Conservation (phyloP, 2,113 vertebrate genomes). For the Xiphophorus couchianus region DNA sequence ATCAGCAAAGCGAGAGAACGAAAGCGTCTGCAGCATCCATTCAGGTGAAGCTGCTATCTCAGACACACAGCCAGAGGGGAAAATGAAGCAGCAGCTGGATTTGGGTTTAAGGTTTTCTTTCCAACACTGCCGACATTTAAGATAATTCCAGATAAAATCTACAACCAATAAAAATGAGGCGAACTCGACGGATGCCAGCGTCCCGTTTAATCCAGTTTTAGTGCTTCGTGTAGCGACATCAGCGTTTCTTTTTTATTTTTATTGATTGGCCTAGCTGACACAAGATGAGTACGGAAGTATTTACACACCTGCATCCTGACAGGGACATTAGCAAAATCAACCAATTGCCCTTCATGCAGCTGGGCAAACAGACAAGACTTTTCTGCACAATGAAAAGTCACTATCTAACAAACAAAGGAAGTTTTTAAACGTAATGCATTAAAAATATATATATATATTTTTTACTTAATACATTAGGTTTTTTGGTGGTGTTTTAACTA, state of each 20-base stretch:
- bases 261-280: not conserved
- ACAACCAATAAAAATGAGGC: not conserved
- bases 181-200: not conserved
- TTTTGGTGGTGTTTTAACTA: no score
- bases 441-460: no score
- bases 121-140: not conserved
- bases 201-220: not conserved
- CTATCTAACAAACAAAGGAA: no score
- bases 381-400: no score
- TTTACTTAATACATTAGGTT: no score
- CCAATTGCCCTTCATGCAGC: no score
- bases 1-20: not conserved
- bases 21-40: not conserved
- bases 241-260: not conserved
- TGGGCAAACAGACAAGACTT: no score
- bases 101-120: not conserved
- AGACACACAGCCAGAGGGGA: not conserved
- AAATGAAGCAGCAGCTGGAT: not conserved
- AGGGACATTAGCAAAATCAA: not conserved
- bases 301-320: not conserved
- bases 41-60: not conserved
- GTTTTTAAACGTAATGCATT: no score
- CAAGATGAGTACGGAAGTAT: not conserved
- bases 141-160: not conserved
- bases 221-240: not conserved